Conservation (phyloP, 2,888 invertebrate species). For the Choreutis nemorana region DNA sequence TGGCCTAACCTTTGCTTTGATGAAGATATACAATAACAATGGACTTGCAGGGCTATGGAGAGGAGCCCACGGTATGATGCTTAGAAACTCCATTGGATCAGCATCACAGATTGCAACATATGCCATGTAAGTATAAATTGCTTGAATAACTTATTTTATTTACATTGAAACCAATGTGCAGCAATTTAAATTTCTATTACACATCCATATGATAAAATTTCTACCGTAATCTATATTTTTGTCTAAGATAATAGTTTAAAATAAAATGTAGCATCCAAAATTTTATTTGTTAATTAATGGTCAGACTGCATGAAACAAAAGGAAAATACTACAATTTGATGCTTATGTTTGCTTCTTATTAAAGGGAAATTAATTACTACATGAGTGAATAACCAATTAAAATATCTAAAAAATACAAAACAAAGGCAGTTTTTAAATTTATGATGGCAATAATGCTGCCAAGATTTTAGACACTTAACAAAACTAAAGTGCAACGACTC, state of each 20-base stretch:
- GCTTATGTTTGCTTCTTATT: no score
- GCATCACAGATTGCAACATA: constrained; percentile 85
- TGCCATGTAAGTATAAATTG: constrained; percentile 58
- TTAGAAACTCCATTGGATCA: constrained; percentile 83
- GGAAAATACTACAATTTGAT: no score
- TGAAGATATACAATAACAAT: constrained; percentile 62
- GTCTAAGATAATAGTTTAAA: neutral
- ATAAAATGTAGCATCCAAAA: neutral
- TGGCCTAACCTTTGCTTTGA: constrained; percentile 72
- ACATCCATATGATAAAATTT: no score
- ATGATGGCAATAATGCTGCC: no score
- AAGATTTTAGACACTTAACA: no score
- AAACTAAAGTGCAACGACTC: no score
- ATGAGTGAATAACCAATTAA: no score
- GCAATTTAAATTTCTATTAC: neutral
- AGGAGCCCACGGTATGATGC: constrained; percentile 78
- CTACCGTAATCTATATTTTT: no score
- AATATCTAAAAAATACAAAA: no score
- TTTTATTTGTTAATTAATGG: neutral
- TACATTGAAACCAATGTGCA: neutral
- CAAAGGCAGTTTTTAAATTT: no score
- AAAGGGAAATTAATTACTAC: no score
- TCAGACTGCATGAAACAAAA: neutral
- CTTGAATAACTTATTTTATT: neutral
- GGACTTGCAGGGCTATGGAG: constrained; percentile 72